phyloP scores from a whole-genome alignment of 2,113 vertebrate genomes.

The Ptyas mucosa region DNA sequence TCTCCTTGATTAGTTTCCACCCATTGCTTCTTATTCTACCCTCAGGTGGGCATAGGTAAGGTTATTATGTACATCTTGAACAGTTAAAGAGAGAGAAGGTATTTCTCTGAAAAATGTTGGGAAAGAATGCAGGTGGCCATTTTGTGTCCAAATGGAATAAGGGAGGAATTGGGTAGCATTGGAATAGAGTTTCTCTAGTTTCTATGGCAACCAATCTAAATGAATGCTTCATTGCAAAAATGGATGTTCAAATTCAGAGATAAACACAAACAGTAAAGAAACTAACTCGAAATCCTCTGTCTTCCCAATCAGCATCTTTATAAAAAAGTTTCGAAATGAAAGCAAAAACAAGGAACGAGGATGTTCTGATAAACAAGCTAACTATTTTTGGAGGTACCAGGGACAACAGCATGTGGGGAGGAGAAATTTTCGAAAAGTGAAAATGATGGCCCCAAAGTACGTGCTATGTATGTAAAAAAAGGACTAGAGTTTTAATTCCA shows the following conservation, averaged over 20 bases:
- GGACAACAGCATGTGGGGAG: background rate
- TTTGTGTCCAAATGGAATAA: conserved; percentile 22
- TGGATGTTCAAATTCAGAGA: conserved; percentile 47
- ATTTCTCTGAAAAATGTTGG: conserved; percentile 24
- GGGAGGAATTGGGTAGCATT: background rate
- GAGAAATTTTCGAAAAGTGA: background rate
- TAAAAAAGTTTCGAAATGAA: background rate
- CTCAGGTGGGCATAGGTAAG: background rate
- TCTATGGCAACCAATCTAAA: conserved; percentile 59
- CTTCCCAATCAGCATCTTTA: background rate
- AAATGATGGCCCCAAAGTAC: background rate
- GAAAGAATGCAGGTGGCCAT: background rate
- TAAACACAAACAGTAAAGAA: background rate
- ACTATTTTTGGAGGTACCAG: background rate
- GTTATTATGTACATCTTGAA: background rate
- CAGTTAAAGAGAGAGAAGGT: background rate
- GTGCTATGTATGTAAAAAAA: background rate
- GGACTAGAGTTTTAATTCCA: background rate
- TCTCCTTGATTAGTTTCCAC: no score
- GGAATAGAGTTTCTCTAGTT: conserved; percentile 51
- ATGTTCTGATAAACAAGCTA: background rate
- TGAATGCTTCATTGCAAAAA: conserved; percentile 56
- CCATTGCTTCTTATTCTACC: no score
- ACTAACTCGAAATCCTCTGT: background rate
- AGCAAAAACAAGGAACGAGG: background rate